Evolutionary conservation across 2,888 invertebrate genomes (phyloP), one percentile per base, ranked within the genome.

Genomic region (Nipponacmea schrenckii): DNA sequence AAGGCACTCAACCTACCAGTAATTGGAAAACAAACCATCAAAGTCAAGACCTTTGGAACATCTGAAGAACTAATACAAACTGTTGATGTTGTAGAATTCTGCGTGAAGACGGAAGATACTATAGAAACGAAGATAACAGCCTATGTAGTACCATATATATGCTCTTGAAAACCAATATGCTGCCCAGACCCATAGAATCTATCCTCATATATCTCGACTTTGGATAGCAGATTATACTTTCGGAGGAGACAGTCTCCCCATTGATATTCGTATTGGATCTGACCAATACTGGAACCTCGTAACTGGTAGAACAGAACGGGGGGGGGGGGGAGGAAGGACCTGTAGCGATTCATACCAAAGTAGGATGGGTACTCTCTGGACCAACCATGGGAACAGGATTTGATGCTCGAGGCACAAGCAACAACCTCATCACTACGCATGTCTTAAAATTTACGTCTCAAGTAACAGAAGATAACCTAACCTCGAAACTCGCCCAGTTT

Each of bases 241-340:
- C 15, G 50, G 50, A 17, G 50, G 20, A 15, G 50, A 50, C 20
- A 10, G 50, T 20, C 50, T 50, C 50, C 7, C 50, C 20, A 20
- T 50, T 17, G 50, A 50, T 50, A 50, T 50, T 50, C 50, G 14
- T 20, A 50, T 50, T 50, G 50, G 50, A 20, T 50, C n/a, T 20
- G 50, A 20, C 50, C 50, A 50, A 50, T 50, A 50, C 50, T 50
- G 50, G 50, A 50, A 50, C n/a, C 50, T 50, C 17, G n/a, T 20
- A 17, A 50, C 50, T 50, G 50, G 50, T 17, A 50, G 20, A 50
- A 50, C 12, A 17, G 50, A 50, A 50, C 50, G 50, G 50, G 50
- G n/a, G n/a, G n/a, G n/a, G n/a, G n/a, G n/a, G 50, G 50, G 50
- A 50, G 50, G 20, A 14, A 20, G 50, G 20, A 20, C 50, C 50